phyloP scores from a whole-genome alignment of 2,888 invertebrate genomes.

The Drosophila robusta region DNA sequence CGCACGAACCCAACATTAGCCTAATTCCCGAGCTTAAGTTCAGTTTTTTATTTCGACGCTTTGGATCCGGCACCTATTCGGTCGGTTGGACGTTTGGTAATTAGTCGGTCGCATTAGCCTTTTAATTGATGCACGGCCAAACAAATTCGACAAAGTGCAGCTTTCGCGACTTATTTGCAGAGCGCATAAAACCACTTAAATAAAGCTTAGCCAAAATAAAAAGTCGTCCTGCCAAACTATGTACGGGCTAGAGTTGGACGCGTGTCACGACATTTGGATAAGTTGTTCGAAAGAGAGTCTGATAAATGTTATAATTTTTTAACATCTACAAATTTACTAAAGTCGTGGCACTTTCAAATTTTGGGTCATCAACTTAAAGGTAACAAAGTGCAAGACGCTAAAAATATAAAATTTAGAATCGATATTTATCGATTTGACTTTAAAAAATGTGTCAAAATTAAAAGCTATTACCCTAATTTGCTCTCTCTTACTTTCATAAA shows the following conservation, averaged over 20 bases:
- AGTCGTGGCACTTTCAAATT: no score
- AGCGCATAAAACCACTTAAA: constrained; percentile 52
- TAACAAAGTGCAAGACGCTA: no score
- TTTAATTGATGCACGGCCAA: constrained; percentile 53
- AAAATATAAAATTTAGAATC: no score
- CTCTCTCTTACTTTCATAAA: no score
- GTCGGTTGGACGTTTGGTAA: constrained; percentile 20
- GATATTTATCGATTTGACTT: no score
- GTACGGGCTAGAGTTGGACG: constrained; percentile 1
- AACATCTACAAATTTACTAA: no score
- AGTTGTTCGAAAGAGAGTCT: neutral
- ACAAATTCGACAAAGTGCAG: constrained; percentile 37
- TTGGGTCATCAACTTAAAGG: no score
- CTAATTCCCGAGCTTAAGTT: constrained; percentile 35
- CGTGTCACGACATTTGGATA: constrained; percentile 11
- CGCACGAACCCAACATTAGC: constrained; percentile 45
- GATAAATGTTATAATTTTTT: neutral
- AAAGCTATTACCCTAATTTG: no score
- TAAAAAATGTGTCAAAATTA: no score
- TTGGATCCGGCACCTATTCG: constrained; percentile 19
- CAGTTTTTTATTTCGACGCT: constrained; percentile 28
- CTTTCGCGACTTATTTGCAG: constrained; percentile 29
- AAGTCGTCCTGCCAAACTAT: neutral
- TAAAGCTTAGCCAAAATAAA: constrained; percentile 21
- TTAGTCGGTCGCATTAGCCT: constrained; percentile 50